Evolutionary conservation across 2,113 vertebrate species (phyloP).

Genomic region (Acinonyx jubatus): DNA sequence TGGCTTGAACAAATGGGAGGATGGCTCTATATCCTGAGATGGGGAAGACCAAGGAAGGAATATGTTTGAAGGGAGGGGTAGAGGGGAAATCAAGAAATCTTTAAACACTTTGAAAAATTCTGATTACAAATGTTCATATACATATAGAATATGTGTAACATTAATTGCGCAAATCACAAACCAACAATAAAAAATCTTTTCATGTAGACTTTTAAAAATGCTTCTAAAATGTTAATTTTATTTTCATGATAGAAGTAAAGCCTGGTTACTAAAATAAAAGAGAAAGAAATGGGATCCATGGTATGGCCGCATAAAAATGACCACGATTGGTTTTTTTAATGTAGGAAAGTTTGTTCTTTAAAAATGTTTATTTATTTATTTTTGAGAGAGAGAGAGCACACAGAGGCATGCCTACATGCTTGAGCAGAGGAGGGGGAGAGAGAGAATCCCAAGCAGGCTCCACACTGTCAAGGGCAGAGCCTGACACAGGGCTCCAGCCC

Average conservation of each 20-base stretch:
- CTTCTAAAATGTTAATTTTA: neutral
- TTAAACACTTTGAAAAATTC: neutral
- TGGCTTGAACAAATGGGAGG: neutral
- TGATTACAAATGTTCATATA: neutral
- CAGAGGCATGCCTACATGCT: too few relatives aligned
- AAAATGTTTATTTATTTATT: too few relatives aligned
- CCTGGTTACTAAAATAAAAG: neutral
- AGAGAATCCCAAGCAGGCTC: too few relatives aligned
- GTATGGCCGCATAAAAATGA: neutral
- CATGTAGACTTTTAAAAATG: neutral
- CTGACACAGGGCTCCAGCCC: too few relatives aligned
- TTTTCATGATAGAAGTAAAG: constrained; percentile 6
- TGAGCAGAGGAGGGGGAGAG: too few relatives aligned
- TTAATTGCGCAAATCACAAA: neutral
- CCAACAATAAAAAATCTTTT: neutral
- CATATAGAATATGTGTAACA: neutral
- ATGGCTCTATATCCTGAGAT: neutral
- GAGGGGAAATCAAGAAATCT: neutral
- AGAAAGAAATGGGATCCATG: neutral
- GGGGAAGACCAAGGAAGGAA: neutral
- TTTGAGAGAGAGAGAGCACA: too few relatives aligned
- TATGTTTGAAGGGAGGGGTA: neutral
- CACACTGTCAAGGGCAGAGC: too few relatives aligned
- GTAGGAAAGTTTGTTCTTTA: too few relatives aligned
- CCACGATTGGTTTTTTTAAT: neutral